Evolutionary conservation across 2,888 invertebrate species (phyloP).

Genomic region (Scaptomyza tumidula): DNA sequence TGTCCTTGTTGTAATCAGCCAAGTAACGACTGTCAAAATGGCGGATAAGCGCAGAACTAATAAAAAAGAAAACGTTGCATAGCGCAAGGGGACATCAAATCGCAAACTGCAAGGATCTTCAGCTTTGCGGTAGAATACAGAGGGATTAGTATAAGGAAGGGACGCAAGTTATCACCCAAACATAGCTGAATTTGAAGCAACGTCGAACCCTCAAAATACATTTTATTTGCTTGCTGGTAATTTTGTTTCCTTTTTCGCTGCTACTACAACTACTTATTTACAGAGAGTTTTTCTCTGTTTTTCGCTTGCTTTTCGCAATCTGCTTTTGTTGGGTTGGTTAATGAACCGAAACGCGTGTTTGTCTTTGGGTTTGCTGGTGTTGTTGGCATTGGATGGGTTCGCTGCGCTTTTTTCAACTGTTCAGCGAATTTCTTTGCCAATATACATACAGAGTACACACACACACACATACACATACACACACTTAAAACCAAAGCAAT

Average conservation of each 20-base stretch:
- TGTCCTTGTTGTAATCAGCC: constrained; percentile 76
- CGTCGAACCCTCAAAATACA: constrained; percentile 73
- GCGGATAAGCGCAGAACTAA: constrained; percentile 74
- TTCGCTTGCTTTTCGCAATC: constrained; percentile 23
- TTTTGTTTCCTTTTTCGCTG: constrained; percentile 64
- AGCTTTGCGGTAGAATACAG: constrained; percentile 8
- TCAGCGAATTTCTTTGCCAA: constrained; percentile 53
- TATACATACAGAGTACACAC: constrained; percentile 9
- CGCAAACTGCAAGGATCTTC: constrained; percentile 64
- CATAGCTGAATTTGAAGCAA: constrained; percentile 49
- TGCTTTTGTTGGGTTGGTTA: constrained; percentile 73
- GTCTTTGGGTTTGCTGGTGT: constrained; percentile 51
- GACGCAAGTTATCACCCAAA: constrained; percentile 55
- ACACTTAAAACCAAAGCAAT: constrained; percentile 57
- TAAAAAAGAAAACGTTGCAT: constrained; percentile 72
- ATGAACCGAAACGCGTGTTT: constrained; percentile 77
- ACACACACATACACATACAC: not conserved
- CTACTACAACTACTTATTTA: constrained; percentile 29
- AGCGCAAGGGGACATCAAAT: constrained; percentile 48
- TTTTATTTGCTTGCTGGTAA: constrained; percentile 77
- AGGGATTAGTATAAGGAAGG: not conserved
- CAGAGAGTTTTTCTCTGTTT: constrained; percentile 33
- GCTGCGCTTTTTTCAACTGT: constrained; percentile 53
- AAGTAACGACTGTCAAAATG: constrained; percentile 75
- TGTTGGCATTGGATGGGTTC: constrained; percentile 53